Conservation (phyloP, 2,113 vertebrate genomes). For the Scomber japonicus region DNA sequence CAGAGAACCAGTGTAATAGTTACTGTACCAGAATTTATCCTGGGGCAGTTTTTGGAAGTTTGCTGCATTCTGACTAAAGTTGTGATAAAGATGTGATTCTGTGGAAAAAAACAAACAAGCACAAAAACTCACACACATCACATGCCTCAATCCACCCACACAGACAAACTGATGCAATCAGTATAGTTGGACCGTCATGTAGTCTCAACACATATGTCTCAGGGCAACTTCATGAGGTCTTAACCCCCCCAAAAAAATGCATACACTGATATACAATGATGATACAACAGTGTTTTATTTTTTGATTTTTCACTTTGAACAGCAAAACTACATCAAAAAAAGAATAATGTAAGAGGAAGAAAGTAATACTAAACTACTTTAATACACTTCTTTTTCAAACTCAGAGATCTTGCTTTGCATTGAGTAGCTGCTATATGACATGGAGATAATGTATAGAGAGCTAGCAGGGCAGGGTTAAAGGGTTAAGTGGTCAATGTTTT, state of each 20-base stretch:
- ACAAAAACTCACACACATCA: neutral
- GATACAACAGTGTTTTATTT: neutral
- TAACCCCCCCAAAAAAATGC: neutral
- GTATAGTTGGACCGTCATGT: neutral
- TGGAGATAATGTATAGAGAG: constrained; percentile 6
- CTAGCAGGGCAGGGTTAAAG: constrained; percentile 3
- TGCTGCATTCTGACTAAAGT: constrained; percentile 7
- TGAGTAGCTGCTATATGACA: constrained; percentile 23
- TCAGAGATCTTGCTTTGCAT: neutral
- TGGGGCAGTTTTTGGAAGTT: constrained; percentile 20
- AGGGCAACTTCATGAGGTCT: neutral
- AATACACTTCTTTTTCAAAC: neutral
- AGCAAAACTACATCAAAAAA: neutral
- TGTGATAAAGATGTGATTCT: constrained; percentile 4
- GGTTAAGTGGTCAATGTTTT: constrained; percentile 73
- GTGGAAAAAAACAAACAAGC: constrained; percentile 6
- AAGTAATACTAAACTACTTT: neutral
- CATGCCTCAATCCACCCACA: constrained; percentile 30
- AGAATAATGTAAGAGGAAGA: neutral
- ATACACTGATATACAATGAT: neutral
- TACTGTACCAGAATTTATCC: constrained; percentile 32
- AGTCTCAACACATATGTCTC: neutral
- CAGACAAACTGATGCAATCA: constrained; percentile 4
- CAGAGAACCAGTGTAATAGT: constrained; percentile 34
- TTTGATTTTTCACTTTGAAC: neutral